A percentile compares a stretch with the other conserved stretches of the same genome.
These are phyloP conservation scores for Boulengeromyrus knoepffleri DNA, from an alignment of 2,113 vertebrate genomes.

Conservation along the genomic window DNA sequence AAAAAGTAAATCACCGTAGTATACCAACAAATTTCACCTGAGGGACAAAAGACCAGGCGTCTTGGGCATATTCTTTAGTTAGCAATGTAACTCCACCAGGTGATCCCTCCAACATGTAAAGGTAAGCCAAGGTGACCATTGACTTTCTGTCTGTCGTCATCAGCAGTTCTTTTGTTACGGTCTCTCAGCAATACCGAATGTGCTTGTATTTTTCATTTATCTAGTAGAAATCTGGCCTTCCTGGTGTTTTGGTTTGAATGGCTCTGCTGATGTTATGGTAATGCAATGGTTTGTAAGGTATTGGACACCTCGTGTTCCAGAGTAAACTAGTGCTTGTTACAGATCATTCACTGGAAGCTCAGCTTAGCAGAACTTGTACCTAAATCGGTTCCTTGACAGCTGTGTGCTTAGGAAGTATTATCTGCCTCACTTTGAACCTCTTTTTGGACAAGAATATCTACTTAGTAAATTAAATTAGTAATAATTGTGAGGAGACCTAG, in stretches of 20 bases:
- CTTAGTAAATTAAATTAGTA: neutral
- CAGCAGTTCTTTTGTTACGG: neutral
- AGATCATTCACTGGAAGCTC: neutral
- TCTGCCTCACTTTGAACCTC: neutral
- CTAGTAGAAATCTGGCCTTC: neutral
- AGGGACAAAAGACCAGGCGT: neutral
- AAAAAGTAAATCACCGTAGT: neutral
- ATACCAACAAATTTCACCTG: neutral
- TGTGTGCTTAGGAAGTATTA: neutral
- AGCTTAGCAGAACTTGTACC: neutral
- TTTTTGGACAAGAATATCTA: neutral
- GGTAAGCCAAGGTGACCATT: neutral
- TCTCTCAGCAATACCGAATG: neutral
- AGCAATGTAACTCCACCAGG: neutral
- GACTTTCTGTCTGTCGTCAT: neutral
- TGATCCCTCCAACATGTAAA: neutral
- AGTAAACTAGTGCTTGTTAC: neutral
- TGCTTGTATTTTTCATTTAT: neutral
- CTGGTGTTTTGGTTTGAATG: neutral
- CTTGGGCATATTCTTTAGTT: neutral
- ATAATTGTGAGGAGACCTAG: neutral
- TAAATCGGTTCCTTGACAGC: neutral
- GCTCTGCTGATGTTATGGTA: neutral
- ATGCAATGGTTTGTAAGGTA: neutral
- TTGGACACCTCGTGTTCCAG: neutral